Base-by-base conservation (phyloP, 2,888 invertebrate species). In the Darwinula stevensoni region DNA sequence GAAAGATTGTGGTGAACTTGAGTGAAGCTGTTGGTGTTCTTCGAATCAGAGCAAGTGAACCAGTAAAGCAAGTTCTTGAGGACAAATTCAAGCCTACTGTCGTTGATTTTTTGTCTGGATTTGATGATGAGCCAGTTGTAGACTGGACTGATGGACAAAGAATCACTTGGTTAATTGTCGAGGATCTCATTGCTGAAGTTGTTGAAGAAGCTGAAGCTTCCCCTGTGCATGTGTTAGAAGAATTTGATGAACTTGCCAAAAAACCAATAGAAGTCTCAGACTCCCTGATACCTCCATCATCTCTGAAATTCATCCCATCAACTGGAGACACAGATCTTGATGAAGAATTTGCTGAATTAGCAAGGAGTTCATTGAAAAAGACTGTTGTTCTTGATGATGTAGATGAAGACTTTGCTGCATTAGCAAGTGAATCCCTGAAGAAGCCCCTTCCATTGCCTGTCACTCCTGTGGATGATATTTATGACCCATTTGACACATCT, bases 21-120 rank as follows among this genome's bases (percentile, higher is more conserved):
- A 80, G 80, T 5, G 63, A 72, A 34, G 80, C 80, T 6, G 80
- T 78, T 40, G 75, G 76, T 48, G 75, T 80, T 30, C 59, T 80
- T 15, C 73, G 78, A 2, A 78, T 78, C 1, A 65, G 71, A 44
- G 64, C 70, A 4, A 67, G 63, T 40, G 60, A 65, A 14, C 59
- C 59, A 17, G n/a, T n/a, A n/a, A 49, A 56, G 17, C 22, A n/a
- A 22, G n/a, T 22, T n/a, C 22, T 22, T n/a, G 22, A 22, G n/a
- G 22, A 22, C n/a, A n/a, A n/a, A n/a, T n/a, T n/a, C n/a, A n/a
- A n/a, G n/a, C n/a, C 41, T 14, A 40, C 41, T 18, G 39, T 40
- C 22, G 35, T 43, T 9, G 41, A 44, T 36, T 37, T 45, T 14
- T 35, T 45, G 5, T 40, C 40, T 3, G 41, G 39, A 16, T 38